Evolutionary conservation across 2,113 vertebrate species (phyloP).

Genomic region (Platanista minor): DNA sequence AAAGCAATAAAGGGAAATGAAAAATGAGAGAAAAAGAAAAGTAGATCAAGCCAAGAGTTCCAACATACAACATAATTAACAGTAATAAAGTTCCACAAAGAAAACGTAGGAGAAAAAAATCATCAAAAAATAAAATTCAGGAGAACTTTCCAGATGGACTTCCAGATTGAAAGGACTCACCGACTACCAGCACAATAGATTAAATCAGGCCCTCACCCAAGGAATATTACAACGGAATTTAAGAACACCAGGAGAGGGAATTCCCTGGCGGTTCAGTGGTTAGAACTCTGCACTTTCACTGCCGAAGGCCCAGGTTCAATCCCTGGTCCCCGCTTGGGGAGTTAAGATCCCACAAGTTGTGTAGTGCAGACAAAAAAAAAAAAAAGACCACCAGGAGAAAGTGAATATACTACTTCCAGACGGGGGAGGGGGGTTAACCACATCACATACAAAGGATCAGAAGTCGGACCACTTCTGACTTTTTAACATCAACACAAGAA

Average conservation of each 20-base stretch:
- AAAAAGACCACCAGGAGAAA: background rate
- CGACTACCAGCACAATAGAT: background rate
- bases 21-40: background rate
- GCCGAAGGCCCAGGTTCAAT: background rate
- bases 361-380: background rate
- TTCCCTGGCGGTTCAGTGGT: background rate
- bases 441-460: background rate
- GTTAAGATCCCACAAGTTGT: background rate
- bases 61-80: background rate
- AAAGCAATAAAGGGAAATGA: background rate
- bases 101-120: background rate
- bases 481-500: background rate
- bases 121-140: background rate
- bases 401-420: background rate
- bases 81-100: background rate
- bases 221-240: background rate
- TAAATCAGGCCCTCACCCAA: background rate
- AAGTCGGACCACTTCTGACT: background rate
- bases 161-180: background rate
- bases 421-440: background rate
- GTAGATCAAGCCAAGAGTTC: background rate
- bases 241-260: background rate
- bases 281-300: background rate
- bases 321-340: background rate
- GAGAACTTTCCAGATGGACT: background rate